Conservation (phyloP, 2,113 vertebrate genomes). For the Cryptoleucopteryx plumbea region DNA sequence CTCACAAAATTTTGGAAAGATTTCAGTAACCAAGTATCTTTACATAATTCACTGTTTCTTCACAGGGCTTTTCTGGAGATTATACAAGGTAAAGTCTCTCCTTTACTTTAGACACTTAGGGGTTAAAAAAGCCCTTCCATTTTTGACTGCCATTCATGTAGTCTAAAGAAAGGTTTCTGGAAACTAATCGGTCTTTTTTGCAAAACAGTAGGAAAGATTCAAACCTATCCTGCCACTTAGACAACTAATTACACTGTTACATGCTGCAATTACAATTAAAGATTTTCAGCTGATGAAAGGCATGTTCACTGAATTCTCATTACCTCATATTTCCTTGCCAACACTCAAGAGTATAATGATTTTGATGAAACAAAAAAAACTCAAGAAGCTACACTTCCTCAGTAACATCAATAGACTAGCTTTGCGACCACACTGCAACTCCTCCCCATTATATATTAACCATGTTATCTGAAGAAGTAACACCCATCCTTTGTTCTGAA, state of each 20-base stretch:
- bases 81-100: neutral
- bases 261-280: slow-evolving; percentile 79
- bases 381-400: slow-evolving; percentile 56
- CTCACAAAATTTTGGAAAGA: neutral
- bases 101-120: neutral
- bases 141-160: neutral
- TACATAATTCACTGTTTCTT: neutral
- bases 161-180: slow-evolving; percentile 44
- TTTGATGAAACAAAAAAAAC: slow-evolving; percentile 72
- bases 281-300: slow-evolving; percentile 75
- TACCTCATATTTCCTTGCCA: slow-evolving; percentile 71
- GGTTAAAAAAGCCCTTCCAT: neutral
- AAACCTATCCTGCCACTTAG: slow-evolving; percentile 68
- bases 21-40: neutral
- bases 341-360: slow-evolving; percentile 60
- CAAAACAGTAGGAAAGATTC: slow-evolving; percentile 57
- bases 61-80: neutral
- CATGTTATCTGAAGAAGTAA: slow-evolving; percentile 25
- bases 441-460: neutral
- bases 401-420: slow-evolving; percentile 26
- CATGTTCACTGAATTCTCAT: slow-evolving; percentile 65
- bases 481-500: neutral
- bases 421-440: neutral
- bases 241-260: slow-evolving; percentile 76
- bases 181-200: slow-evolving; percentile 37